These are phyloP conservation scores for Mythimna lalbum DNA, from an alignment of 2,888 invertebrate species.

Conservation along the genomic window DNA sequence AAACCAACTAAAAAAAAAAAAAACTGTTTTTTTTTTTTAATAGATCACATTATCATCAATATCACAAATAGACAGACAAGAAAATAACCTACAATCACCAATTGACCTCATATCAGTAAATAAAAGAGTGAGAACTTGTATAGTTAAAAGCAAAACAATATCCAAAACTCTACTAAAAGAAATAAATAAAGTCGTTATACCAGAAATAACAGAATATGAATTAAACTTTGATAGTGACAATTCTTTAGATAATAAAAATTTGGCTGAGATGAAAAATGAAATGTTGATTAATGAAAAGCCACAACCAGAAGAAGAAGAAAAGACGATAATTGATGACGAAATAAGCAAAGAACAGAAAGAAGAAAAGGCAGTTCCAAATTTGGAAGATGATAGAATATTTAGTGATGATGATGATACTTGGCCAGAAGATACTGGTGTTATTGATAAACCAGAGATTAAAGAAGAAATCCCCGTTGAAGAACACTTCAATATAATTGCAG, in stretches of 20 bases:
- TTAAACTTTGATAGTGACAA: constrained; percentile 30
- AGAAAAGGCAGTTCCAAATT: background rate
- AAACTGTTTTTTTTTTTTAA: constrained; percentile 1
- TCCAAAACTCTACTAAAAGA: background rate
- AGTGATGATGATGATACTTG: constrained; percentile 22
- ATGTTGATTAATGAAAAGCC: background rate
- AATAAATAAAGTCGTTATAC: background rate
- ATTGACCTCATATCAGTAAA: constrained; percentile 26
- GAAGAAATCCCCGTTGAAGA: constrained; percentile 20
- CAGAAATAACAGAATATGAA: constrained; percentile 25
- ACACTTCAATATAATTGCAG: background rate
- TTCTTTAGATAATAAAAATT: constrained; percentile 27
- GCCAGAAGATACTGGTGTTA: background rate
- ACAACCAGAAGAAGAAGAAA: background rate
- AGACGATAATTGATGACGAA: constrained; percentile 1
- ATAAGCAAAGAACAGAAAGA: constrained; percentile 12
- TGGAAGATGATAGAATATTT: constrained; percentile 11
- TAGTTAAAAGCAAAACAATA: constrained; percentile 21
- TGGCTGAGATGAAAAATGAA: constrained; percentile 41
- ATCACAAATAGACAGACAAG: constrained; percentile 34
- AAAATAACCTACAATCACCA: constrained; percentile 37
- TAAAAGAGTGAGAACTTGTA: constrained; percentile 44
- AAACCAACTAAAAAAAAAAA: too few species aligned
- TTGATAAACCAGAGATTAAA: constrained; percentile 9
- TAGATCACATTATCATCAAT: constrained; percentile 53